phyloP scores from a whole-genome alignment of 2,113 vertebrate genomes.

The Ceyx melanurus region DNA sequence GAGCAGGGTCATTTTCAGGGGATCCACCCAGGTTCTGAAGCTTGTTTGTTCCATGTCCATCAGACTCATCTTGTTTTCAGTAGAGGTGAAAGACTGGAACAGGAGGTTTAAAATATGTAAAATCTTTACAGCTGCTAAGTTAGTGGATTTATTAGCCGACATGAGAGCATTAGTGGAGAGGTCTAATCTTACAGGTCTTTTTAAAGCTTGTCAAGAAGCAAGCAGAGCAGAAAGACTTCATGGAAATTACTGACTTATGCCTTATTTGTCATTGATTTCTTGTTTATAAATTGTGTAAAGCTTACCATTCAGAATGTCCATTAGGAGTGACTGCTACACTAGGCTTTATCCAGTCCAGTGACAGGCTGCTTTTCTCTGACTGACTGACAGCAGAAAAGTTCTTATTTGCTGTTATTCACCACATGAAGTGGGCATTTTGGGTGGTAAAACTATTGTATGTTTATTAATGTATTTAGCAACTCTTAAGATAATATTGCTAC shows the following conservation, averaged over 20 bases:
- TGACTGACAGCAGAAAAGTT: not conserved
- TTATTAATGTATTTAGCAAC: not conserved
- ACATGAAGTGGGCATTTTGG: not conserved
- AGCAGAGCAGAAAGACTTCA: not conserved
- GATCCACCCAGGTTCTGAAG: not conserved
- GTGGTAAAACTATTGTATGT: not conserved
- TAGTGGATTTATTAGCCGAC: slow-evolving; percentile 22
- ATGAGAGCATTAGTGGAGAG: not conserved
- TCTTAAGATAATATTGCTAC: not conserved
- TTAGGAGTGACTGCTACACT: not conserved
- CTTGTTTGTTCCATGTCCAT: not conserved
- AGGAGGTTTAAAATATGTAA: slow-evolving; percentile 8
- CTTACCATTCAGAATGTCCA: not conserved
- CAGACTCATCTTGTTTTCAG: not conserved
- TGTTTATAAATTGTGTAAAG: not conserved
- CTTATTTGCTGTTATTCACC: not conserved
- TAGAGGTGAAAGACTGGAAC: not conserved
- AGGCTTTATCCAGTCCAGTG: not conserved
- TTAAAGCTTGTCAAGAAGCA: slow-evolving; percentile 42
- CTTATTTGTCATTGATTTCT: not conserved
- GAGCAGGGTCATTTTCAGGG: rapidly evolving
- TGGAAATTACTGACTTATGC: not conserved
- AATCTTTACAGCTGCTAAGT: slow-evolving; percentile 38
- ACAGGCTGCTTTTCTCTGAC: not conserved
- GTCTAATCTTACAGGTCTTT: slow-evolving; percentile 26